phyloP scores from a whole-genome alignment of 2,888 invertebrate species.

The Asteroscopus sphinx region DNA sequence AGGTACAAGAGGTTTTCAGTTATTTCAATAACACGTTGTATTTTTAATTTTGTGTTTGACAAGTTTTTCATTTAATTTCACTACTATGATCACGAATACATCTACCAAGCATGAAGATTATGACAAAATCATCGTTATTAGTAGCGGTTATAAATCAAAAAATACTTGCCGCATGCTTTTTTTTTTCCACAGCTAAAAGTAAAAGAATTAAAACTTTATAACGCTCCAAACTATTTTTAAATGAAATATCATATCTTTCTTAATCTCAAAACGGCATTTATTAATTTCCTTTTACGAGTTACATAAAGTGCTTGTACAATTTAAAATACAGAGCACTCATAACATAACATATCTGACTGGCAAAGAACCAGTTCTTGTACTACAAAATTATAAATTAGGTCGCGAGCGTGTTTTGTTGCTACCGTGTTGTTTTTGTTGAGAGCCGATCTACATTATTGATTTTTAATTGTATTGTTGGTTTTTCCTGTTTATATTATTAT shows the following conservation, averaged over 20 bases:
- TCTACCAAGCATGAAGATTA: no score
- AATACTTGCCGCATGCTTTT: no score
- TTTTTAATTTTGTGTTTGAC: no score
- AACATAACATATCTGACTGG: conserved; percentile 5
- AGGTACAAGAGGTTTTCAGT: no score
- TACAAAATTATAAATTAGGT: conserved; percentile 25
- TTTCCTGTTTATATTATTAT: not conserved
- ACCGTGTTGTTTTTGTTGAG: conserved; percentile 2
- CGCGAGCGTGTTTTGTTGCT: conserved; percentile 15
- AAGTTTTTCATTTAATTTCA: no score
- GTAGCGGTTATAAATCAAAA: no score
- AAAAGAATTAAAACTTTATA: no score
- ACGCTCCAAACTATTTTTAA: not conserved
- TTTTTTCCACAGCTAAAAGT: no score
- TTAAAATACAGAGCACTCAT: conserved; percentile 32
- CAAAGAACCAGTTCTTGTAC: conserved; percentile 29
- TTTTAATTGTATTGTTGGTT: conserved; percentile 21
- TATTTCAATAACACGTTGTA: no score
- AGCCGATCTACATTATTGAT: conserved; percentile 20
- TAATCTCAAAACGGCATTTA: conserved; percentile 10
- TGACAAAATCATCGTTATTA: no score
- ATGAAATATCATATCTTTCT: not conserved
- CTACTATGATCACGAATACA: no score
- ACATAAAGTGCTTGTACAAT: conserved; percentile 34
- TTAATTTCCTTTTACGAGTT: conserved; percentile 19